phyloP scores from a whole-genome alignment of 2,113 vertebrate species.

The Sinocyclocheilus anophthalmus region DNA sequence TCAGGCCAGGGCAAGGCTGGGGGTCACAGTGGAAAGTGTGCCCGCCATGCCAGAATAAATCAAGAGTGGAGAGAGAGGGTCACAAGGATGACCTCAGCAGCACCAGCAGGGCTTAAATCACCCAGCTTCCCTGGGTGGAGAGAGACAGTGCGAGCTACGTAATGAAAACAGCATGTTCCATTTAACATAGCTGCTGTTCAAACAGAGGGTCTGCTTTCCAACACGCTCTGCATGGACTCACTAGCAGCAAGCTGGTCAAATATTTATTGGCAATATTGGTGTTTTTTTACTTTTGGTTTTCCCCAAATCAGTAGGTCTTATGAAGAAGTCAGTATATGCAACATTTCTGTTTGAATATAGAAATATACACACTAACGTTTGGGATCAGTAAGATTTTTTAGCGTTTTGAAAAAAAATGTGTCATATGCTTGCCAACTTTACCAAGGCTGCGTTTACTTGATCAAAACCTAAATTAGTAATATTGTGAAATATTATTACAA shows the following conservation, averaged over 20 bases:
- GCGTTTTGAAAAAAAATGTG: no score
- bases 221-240: constrained; percentile 27
- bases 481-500: no score
- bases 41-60: constrained; percentile 61
- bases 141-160: constrained; percentile 55
- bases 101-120: constrained; percentile 67
- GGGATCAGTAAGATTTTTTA: no score
- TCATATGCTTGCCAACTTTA: no score
- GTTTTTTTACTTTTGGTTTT: neutral
- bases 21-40: constrained; percentile 61
- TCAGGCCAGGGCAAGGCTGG: constrained; percentile 25
- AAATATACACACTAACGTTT: no score
- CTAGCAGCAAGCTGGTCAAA: neutral
- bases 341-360: neutral
- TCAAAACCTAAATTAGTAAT: no score
- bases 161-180: constrained; percentile 65
- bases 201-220: constrained; percentile 15
- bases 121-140: constrained; percentile 55
- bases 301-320: neutral
- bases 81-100: constrained; percentile 57
- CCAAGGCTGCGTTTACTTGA: no score
- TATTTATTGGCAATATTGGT: neutral
- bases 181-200: constrained; percentile 36
- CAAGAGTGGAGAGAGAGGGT: constrained; percentile 59
- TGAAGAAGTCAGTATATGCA: neutral